Conservation (phyloP, 2,797 vertebrate genomes). For the Lophius americanus region DNA sequence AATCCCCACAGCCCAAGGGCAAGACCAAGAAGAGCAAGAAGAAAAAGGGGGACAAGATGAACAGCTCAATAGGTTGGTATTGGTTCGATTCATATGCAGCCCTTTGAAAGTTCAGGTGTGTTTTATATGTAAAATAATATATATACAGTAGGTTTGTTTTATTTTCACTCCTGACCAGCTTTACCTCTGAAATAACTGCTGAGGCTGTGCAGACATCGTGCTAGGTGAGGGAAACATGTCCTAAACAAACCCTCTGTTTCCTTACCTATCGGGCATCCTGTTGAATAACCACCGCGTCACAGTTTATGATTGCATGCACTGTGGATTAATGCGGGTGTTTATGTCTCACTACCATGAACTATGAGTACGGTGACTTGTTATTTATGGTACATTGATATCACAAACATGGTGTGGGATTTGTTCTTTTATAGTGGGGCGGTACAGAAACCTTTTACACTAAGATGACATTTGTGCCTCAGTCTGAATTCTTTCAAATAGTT, state of each 20-base stretch:
- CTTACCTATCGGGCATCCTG: slow-evolving; percentile 14
- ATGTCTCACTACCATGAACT: neutral
- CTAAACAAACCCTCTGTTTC: slow-evolving; percentile 1
- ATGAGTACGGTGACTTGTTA: neutral
- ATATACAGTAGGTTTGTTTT: neutral
- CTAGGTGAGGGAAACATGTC: neutral
- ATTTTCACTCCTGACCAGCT: neutral
- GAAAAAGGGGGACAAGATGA: slow-evolving; percentile 93
- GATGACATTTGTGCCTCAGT: neutral
- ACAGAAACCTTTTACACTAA: neutral
- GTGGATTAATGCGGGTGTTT: slow-evolving; percentile 2
- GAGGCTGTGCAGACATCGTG: neutral
- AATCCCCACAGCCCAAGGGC: slow-evolving; percentile 92
- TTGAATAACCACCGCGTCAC: neutral
- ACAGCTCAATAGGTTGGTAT: slow-evolving; percentile 90
- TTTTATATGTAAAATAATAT: neutral
- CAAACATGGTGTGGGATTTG: too few relatives aligned
- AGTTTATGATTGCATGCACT: slow-evolving; percentile 4
- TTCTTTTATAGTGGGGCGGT: too few relatives aligned
- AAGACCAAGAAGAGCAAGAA: slow-evolving; percentile 96
- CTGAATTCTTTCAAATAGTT: too few relatives aligned
- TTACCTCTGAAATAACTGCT: neutral
- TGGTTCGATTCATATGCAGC: neutral
- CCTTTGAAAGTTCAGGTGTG: neutral
- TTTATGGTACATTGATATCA: neutral